phyloP scores from a whole-genome alignment of 2,113 vertebrate species.

The Microtus montanus region DNA sequence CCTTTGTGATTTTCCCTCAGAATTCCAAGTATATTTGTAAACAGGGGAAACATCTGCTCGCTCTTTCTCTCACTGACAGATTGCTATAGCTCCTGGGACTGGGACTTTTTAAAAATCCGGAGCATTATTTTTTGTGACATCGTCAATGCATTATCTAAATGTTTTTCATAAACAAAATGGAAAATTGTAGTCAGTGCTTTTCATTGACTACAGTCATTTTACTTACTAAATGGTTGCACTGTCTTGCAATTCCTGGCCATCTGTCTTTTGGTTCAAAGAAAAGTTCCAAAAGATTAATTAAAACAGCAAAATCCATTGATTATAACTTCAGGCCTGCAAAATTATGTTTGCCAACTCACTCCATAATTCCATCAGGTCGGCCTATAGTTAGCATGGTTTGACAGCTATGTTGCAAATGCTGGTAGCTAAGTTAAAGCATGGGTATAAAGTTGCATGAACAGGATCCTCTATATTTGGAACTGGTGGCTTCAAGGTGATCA shows the following conservation, averaged over 20 bases:
- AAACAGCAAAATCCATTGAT: conserved; percentile 8
- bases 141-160: conserved; percentile 31
- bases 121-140: conserved; percentile 58
- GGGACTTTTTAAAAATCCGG: neutral
- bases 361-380: neutral
- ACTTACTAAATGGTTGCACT: conserved; percentile 1
- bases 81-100: conserved; percentile 46
- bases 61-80: conserved; percentile 48
- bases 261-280: conserved; percentile 45
- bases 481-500: neutral
- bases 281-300: conserved; percentile 40
- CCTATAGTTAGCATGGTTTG: neutral
- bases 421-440: neutral
- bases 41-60: conserved; percentile 62
- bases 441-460: neutral
- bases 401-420: neutral
- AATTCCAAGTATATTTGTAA: conserved; percentile 66
- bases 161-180: conserved; percentile 54
- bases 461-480: neutral
- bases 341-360: neutral
- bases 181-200: conserved; percentile 9
- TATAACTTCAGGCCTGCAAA: conserved; percentile 35
- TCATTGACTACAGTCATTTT: neutral
- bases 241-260: conserved; percentile 24
- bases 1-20: conserved; percentile 47